Conservation (phyloP, 2,113 vertebrate species). For the Clarias batrachus region DNA sequence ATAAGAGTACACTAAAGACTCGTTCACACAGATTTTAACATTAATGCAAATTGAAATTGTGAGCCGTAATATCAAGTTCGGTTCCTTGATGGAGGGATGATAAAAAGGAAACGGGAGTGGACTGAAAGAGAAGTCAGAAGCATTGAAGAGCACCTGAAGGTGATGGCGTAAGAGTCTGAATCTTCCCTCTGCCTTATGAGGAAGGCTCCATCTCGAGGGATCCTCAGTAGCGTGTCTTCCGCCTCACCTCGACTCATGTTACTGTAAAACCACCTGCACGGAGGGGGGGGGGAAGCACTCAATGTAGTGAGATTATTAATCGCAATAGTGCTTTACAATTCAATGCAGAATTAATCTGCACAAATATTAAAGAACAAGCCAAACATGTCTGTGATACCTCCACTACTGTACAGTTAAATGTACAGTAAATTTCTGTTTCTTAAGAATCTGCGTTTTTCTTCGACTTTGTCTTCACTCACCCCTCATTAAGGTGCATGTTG, state of each 20-base stretch:
- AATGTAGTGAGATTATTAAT: not conserved
- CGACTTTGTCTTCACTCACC: conserved; percentile 69
- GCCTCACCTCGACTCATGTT: conserved; percentile 92
- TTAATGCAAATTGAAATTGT: not conserved
- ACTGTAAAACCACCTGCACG: conserved; percentile 90
- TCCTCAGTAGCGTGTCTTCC: conserved; percentile 90
- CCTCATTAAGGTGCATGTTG: conserved; percentile 80
- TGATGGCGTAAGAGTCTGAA: conserved; percentile 88
- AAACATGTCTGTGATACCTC: not conserved
- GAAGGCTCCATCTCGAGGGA: conserved; percentile 95
- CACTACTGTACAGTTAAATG: not conserved
- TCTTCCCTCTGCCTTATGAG: conserved; percentile 89
- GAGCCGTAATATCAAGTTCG: not conserved
- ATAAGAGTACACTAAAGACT: not conserved
- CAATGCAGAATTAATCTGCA: not conserved
- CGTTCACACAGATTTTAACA: not conserved
- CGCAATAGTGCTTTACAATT: not conserved
- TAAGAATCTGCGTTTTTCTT: not conserved
- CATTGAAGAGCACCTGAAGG: conserved; percentile 82
- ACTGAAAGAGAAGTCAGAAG: not conserved
- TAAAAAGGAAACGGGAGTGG: not conserved
- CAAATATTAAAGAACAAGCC: not conserved
- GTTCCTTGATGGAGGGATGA: not conserved
- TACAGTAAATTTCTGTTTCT: not conserved
- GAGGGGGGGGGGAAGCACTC: too few species aligned